Evolutionary conservation across 2,797 vertebrate genomes (phyloP), one percentile per base, ranked within the genome.

Genomic region (Erpetoichthys calabaricus): DNA sequence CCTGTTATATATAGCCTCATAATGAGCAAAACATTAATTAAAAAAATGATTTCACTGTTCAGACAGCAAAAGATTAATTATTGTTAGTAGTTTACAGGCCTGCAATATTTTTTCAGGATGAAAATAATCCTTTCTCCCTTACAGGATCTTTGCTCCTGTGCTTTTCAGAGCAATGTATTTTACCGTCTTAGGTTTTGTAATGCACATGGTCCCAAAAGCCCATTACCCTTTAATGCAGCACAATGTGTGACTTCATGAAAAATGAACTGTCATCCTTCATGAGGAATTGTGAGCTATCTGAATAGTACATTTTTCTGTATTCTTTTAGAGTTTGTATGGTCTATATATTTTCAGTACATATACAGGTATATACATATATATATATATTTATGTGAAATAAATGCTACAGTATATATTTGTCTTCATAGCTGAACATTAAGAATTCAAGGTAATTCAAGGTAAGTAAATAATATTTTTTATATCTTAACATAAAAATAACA

Each of bases 181-280:
- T 86, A 88, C 84, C 84, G 82, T 86, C 82, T 82, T 81, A 83
- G 80, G 75, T 80, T 81, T 86, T 83, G 85, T 86, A 85, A 86
- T 85, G n/a, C 47, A 80, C 75, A 59, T 64, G 70, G 76, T 86
- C 83, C 84, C 83, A 74, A 75, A 86, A 86, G 83, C 79, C 82
- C 82, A 85, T 88, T 86, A 85, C 83, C 83, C 84, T 85, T 83
- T 86, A 85, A 85, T 77, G 79, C 76, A 77, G 71, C 68, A 72
- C 74, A 79, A 85, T 88, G 80, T 85, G 82, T 84, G 84, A 83
- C 79, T 80, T 78, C 77, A 76, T 87, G 86, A 87, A 85, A 86
- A 86, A 86, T 86, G 83, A 84, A 84, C 83, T 86, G 84, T 84
- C 84, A 86, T 76, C 78, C 84, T 86, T 85, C 82, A 86, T 86